A percentile compares a stretch with the other conserved stretches of the same genome.
These are phyloP conservation scores for Daubentonia madagascariensis DNA, from an alignment of 2,113 vertebrate genomes.

Conservation along the genomic window DNA sequence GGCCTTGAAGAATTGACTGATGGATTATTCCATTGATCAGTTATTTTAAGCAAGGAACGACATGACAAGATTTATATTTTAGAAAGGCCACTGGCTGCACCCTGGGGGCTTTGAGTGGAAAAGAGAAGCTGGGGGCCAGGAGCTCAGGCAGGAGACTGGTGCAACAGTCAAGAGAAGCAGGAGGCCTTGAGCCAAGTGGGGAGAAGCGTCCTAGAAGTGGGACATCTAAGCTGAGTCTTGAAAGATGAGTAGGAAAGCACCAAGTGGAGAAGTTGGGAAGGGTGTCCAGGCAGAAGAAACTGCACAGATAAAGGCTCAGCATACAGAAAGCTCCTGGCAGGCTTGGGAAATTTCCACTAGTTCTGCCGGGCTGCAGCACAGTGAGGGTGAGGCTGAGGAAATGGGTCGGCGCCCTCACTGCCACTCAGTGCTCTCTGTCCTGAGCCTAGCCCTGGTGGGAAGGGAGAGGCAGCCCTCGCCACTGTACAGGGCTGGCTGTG, in stretches of 20 bases:
- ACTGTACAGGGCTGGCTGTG: not conserved
- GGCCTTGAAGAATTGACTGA: slow-evolving; percentile 69
- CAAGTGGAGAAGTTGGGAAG: not conserved
- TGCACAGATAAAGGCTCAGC: slow-evolving; percentile 20
- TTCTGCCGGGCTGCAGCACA: not conserved
- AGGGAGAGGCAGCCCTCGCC: not conserved
- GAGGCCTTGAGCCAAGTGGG: not conserved
- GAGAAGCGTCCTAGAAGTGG: not conserved
- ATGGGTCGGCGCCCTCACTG: not conserved
- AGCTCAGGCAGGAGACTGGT: not conserved
- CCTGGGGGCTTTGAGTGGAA: not conserved
- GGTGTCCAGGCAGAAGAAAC: not conserved
- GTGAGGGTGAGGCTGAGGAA: not conserved
- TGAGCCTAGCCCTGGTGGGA: not conserved
- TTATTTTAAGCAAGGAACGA: slow-evolving; percentile 70
- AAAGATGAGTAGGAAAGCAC: slow-evolving; percentile 42
- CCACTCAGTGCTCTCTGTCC: not conserved
- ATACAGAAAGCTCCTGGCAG: slow-evolving; percentile 2
- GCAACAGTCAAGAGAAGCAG: not conserved
- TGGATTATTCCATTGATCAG: slow-evolving; percentile 57
- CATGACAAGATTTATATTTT: slow-evolving; percentile 54
- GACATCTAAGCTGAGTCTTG: slow-evolving; percentile 35
- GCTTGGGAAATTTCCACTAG: slow-evolving; percentile 59
- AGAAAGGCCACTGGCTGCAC: not conserved
- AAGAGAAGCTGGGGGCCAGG: not conserved